phyloP scores from a whole-genome alignment of 2,888 invertebrate genomes.

The Lepidonotus clava region DNA sequence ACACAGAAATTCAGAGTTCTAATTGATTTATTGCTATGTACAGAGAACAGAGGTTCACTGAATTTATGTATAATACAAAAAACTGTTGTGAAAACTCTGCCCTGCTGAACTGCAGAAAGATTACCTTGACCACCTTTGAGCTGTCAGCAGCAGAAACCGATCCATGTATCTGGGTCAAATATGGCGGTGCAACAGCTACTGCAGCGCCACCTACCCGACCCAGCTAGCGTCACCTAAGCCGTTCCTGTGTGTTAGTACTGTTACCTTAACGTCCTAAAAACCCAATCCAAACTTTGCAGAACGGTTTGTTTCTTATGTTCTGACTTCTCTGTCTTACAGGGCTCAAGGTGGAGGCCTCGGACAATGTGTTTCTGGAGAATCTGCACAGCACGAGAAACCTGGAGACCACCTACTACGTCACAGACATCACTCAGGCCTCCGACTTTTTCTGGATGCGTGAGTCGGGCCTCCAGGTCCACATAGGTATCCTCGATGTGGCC shows the following conservation, averaged over 20 bases:
- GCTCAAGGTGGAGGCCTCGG: conserved; percentile 67
- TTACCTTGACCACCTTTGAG: too few species aligned
- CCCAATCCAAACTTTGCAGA: too few species aligned
- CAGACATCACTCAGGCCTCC: conserved; percentile 74
- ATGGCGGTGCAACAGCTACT: too few species aligned
- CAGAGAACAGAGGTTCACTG: not conserved
- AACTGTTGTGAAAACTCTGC: not conserved
- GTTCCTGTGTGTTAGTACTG: too few species aligned
- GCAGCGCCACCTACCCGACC: too few species aligned
- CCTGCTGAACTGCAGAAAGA: not conserved
- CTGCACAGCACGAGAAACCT: conserved; percentile 69
- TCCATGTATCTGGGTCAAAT: conserved; percentile 20
- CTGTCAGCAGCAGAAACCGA: too few species aligned
- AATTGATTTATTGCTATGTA: not conserved
- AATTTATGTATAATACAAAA: not conserved
- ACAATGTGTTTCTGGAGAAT: conserved; percentile 77
- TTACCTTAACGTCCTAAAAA: too few species aligned
- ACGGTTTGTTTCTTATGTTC: conserved; percentile 8
- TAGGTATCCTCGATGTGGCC: conserved; percentile 74
- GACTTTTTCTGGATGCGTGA: conserved; percentile 75
- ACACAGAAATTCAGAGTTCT: not conserved
- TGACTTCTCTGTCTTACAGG: conserved; percentile 56
- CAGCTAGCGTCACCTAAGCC: too few species aligned
- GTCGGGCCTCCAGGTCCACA: conserved; percentile 75
- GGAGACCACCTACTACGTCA: conserved; percentile 72